Evolutionary conservation across 2,797 vertebrate genomes (phyloP).

Genomic region (Trichosurus vulpecula): DNA sequence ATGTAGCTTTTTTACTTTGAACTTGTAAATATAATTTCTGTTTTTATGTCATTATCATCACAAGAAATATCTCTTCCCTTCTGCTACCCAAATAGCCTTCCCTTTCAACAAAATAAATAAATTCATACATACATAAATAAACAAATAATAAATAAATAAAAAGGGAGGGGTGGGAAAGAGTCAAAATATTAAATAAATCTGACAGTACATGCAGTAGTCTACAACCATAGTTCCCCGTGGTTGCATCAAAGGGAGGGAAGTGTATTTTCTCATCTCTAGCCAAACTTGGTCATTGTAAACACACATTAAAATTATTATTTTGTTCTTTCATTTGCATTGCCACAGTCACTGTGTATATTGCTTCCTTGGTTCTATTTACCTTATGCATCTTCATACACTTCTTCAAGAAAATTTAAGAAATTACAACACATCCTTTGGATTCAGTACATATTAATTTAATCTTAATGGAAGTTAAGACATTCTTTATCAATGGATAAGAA

Average conservation of each 20-base stretch:
- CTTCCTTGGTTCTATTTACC: not conserved
- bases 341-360: not conserved
- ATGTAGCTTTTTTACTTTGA: not conserved
- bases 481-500: not conserved
- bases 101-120: not conserved
- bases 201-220: not conserved
- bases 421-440: not conserved
- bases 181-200: too few species aligned
- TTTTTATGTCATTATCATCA: not conserved
- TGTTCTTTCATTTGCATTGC: not conserved
- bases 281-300: not conserved
- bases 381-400: not conserved
- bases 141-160: too few species aligned
- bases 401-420: not conserved
- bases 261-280: not conserved
- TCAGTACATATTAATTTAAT: not conserved
- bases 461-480: not conserved
- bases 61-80: not conserved
- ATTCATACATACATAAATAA: too few species aligned
- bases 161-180: too few species aligned
- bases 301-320: not conserved
- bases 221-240: not conserved
- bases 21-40: not conserved
- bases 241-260: not conserved
- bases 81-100: not conserved